Base-by-base conservation (phyloP, 2,888 invertebrate genomes). In the Eulithis testata region DNA sequence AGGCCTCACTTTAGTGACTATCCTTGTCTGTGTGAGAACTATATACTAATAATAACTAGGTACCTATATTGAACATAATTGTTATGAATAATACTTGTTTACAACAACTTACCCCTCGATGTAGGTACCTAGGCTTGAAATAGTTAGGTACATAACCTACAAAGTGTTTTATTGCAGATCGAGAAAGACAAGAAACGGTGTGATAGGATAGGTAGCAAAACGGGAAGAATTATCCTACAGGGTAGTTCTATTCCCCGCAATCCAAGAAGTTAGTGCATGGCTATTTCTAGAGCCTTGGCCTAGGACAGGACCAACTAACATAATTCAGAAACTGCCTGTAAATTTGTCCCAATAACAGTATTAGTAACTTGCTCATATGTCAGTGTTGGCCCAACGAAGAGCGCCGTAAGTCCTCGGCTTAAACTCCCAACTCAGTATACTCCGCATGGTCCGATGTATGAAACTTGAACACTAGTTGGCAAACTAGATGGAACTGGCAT, bases 341-440 rank as follows among this genome's bases (percentile, higher is more conserved):
- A 80, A 81, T 80, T 80, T 77, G 82, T 80, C 82, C 77, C 83
- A 81, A 82, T 82, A 83, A 82, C 76, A 75, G 66, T 70, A 74
- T 81, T 82, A 76, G 77, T 77, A 82, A 81, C 74, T 82, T 79
- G 63, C 72, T 68, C 71, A 73, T 80, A 56, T 56, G 75, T 75
- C 79, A 80, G 71, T 77, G 77, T 77, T 77, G 75, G 76, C 50
- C 74, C 77, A 68, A 74, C 72, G 67, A 74, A 76, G 70, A 71
- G 70, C 12, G 49, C 65, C 61, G 27, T 40, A 63, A 57, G 60
- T 60, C 53, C 71, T 73, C 63, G 74, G 75, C 75, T 78, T 75
- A 78, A 80, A 78, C 81, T 77, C 73, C 71, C 73, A 83, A 81
- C 31, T 31, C 31, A 31, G 31, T 31, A 31, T 31, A 31, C 81